Base-by-base conservation (phyloP, 2,888 invertebrate genomes). In the Rhamnusium bicolor region DNA sequence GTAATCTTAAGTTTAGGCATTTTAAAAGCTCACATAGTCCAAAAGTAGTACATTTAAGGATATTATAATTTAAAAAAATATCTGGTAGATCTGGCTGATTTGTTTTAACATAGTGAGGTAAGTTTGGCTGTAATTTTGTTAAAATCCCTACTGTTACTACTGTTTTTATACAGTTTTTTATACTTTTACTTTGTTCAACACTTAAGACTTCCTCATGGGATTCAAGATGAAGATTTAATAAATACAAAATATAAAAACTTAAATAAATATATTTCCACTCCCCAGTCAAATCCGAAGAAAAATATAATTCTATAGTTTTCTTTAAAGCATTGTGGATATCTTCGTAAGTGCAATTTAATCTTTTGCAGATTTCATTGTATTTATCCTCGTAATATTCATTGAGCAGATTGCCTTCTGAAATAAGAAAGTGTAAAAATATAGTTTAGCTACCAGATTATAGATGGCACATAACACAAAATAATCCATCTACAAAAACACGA, bases 131-230 rank as follows among this genome's bases (percentile, higher is more conserved):
- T 29, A 95, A 86, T 84, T 92, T 91, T 12, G 92, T 91, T 72
- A 91, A 89, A 71, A 95, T 89, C 56, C 94, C 95, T 72, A 95
- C 87, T 46, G 90, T 91, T 21, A 92, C 88, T 53, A 93, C 84
- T 75, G 93, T 88, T 86, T 93, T 92, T 77, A 94, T 88, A 79
- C 91, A 89, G 53, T 89, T 89, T 82, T 92, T 89, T 4, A 95
- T 82, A n/a, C 88, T 86, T 86, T 91, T 92, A 80, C 92, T 92
- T 84, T 94, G 91, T 80, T 91, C 91, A 0, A 94, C 91, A 86
- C 93, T 94, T 54, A 95, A 88, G 14, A 90, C 84, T 78, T 89
- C 84, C 16, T 85, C 85, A 10, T 87, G 83, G 18, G 80, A 70
- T 67, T 76, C 70, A 6, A 82, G 66, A 60, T 77, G 72, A n/a